phyloP scores from a whole-genome alignment of 2,888 invertebrate species.

The Meloe dianella region DNA sequence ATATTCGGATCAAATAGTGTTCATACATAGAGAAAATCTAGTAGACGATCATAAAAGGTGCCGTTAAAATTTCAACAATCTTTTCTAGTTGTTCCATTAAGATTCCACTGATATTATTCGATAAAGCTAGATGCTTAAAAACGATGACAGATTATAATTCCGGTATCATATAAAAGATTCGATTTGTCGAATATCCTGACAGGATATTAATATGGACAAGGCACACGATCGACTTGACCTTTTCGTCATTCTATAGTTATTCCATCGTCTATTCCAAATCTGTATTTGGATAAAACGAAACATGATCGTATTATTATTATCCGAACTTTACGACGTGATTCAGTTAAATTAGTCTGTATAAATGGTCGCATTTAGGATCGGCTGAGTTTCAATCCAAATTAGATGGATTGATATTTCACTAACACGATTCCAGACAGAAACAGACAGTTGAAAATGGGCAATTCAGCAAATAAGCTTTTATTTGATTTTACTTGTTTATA shows the following conservation, averaged over 20 bases:
- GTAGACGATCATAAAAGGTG: background rate
- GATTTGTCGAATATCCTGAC: conserved; percentile 23
- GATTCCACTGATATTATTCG: background rate
- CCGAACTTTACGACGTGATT: conserved; percentile 18
- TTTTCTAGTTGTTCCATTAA: background rate
- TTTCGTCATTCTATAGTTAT: background rate
- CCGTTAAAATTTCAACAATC: background rate
- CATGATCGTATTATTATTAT: conserved; percentile 11
- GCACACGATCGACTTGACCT: conserved; percentile 18
- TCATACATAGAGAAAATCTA: background rate
- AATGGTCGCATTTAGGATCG: background rate
- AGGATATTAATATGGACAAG: conserved; percentile 24
- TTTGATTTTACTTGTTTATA: background rate
- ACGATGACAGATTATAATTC: conserved; percentile 20
- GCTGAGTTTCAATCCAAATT: background rate
- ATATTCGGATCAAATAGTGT: no score
- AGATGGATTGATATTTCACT: background rate
- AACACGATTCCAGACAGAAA: no score
- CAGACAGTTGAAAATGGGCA: background rate
- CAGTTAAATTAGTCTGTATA: conserved; percentile 14
- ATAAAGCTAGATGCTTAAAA: background rate
- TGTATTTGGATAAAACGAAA: conserved; percentile 15
- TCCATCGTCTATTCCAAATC: background rate
- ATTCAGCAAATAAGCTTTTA: background rate
- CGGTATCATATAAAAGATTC: conserved; percentile 10